Conservation (phyloP, 2,797 vertebrate genomes). For the Peromyscus melanophrys region DNA sequence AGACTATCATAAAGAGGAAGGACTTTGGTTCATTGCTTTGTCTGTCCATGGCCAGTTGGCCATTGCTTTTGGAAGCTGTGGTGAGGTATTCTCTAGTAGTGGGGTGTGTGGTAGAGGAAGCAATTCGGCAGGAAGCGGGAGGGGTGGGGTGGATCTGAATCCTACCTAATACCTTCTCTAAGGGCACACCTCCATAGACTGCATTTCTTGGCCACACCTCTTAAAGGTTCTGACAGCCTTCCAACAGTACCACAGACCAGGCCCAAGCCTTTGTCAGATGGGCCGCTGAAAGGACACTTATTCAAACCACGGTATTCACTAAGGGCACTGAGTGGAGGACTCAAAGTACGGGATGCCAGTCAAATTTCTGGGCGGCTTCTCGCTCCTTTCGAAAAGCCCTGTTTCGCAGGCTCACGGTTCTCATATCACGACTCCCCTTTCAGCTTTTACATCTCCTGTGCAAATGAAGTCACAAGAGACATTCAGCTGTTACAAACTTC, state of each 20-base stretch:
- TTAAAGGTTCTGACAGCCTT: not conserved
- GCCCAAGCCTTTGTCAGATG: not conserved
- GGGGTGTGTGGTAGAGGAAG: not conserved
- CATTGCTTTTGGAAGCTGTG: not conserved
- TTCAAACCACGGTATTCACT: not conserved
- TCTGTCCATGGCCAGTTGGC: no score
- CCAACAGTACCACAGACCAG: not conserved
- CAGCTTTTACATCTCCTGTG: slow-evolving; percentile 68
- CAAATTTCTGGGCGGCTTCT: not conserved
- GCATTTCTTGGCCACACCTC: not conserved
- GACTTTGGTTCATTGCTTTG: not conserved
- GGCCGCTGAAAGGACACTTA: not conserved
- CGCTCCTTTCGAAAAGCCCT: not conserved
- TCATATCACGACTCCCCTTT: slow-evolving; percentile 68
- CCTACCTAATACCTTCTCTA: not conserved
- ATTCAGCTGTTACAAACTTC: slow-evolving; percentile 81
- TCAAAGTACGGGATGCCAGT: not conserved
- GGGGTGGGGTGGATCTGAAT: not conserved
- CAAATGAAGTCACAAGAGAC: slow-evolving; percentile 83
- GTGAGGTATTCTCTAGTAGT: not conserved
- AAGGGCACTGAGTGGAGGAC: not conserved
- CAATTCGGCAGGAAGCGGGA: not conserved
- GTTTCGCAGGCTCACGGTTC: slow-evolving; percentile 64
- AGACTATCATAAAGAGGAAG: not conserved
- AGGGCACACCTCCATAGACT: not conserved